Percentiles rank a stretch among this genome's conserved stretches.
Conservation (phyloP, 2,888 invertebrate species). For the Tryphoninae sp. region DNA sequence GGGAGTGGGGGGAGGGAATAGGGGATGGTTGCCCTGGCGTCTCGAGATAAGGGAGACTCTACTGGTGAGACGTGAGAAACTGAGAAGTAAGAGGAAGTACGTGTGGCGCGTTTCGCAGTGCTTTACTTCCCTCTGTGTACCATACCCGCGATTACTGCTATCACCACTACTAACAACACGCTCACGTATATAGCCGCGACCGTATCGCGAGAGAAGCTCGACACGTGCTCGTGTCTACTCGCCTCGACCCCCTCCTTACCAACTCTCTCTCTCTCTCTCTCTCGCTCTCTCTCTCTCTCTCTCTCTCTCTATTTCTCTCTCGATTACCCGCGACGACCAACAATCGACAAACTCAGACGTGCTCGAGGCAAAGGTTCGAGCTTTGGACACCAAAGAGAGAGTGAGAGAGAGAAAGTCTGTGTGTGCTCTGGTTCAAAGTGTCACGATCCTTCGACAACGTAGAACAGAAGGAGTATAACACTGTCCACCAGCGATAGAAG, state of each 20-base stretch:
- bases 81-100: slow-evolving; percentile 25
- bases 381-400: slow-evolving; percentile 31
- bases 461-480: not conserved
- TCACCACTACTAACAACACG: slow-evolving; percentile 1
- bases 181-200: not conserved
- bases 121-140: slow-evolving; percentile 22
- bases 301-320: slow-evolving; percentile 7
- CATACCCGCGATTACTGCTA: slow-evolving; percentile 27
- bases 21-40: slow-evolving; percentile 30
- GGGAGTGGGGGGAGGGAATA: slow-evolving; percentile 52
- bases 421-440: slow-evolving; percentile 44
- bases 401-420: slow-evolving; percentile 20
- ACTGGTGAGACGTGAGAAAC: slow-evolving; percentile 46
- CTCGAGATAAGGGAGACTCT: slow-evolving; percentile 53
- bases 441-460: slow-evolving; percentile 35
- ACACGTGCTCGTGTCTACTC: slow-evolving; percentile 21
- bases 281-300: slow-evolving; percentile 9
- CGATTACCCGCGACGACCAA: slow-evolving; percentile 40
- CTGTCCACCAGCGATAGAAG: slow-evolving; percentile 4
- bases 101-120: slow-evolving; percentile 28
- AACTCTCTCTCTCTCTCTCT: not conserved
- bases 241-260: too few relatives aligned
- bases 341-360: slow-evolving; percentile 54
- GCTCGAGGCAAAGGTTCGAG: slow-evolving; percentile 44
- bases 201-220: slow-evolving; percentile 5